Base-by-base conservation (phyloP, 2,888 invertebrate genomes). In the Hybos culiciformis region DNA sequence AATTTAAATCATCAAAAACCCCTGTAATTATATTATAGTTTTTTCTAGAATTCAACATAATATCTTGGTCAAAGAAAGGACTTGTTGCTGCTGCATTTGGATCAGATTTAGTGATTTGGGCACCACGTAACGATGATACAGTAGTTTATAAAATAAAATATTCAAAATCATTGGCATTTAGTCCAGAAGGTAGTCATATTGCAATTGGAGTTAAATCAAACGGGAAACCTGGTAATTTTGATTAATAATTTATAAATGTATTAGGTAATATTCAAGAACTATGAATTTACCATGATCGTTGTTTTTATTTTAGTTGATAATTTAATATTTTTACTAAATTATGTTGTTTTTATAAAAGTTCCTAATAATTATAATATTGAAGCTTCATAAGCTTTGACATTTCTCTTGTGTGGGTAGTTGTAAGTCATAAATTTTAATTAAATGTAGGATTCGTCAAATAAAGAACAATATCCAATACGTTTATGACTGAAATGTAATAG, bases 1-100 rank as follows among this genome's bases (percentile, higher is more conserved):
- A 20, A 63, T 64, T 1, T 53, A 55, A 18, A 55, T 64, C 7
- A 53, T 48, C 9, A 52, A 65, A 19, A 59, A 54, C 43, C 51
- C 56, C 39, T 58, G 57, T 52, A 12, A 29, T 29, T 12, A 26
- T 26, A 5, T 26, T 5, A 26, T 29, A n/a, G 12, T 29, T 6
- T 12, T 29, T 6, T 12, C n/a, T 29, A 29, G 29, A 29, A n/a
- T 29, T 29, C 12, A 29, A 29, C n/a, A 29, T 29, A 29, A 29
- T 29, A n/a, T 12, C 29, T n/a, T 29, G 29, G 26, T 5, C 7
- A 26, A 9, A 26, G 26, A 26, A 26, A 42, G 39, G 4, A 47
- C 48, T 0, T 57, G 51, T 29, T 29, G 29, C 29, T 29, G 29
- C 29, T n/a, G 12, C 29, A 29, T 29, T 29, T 29, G 8, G n/a